Evolutionary conservation across 2,797 vertebrate species (phyloP), one percentile per base, ranked within the genome.

Genomic region (Sitta carolinensis): DNA sequence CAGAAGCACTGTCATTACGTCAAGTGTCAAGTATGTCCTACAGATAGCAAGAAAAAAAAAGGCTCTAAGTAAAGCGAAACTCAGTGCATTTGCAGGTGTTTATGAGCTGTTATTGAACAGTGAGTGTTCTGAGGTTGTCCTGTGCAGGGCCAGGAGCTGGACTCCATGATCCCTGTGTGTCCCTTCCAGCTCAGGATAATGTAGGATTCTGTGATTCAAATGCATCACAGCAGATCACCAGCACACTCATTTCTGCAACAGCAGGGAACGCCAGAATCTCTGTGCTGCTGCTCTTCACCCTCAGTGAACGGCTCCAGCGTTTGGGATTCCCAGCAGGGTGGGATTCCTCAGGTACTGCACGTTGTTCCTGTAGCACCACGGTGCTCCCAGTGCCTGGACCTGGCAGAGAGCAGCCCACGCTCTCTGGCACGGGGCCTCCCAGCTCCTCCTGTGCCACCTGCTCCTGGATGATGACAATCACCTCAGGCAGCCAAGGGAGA

Each of bases 321-420:
- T 4, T 64, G 74, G 21, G 64, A 26, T 64, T 87, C 45, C n/a
- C 51, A 84, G 55, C 15, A 55, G 63, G 40, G 20, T 79, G 70
- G n/a, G 61, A 50, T 23, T 9, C 10, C 40, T 34, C 52, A 19
- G 25, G 42, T 52, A 8, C 43, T 62, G 70, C 52, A 55, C 18
- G 17, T 19, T 40, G 32, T 43, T 70, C 36, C 55, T 0, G 0
- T 15, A 40, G 45, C 34, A 43, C 27, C 50, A 59, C 0, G 0
- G 45, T 50, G 67, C 57, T 89, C 61, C 52, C 34, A 64, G 32
- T 0, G 1, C 38, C 29, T 29, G 38, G 30, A 20, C 7, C 34
- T n/a, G 48, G 12, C 0, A 0, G 43, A 26, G 29, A 76, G 32
- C 43, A 61, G 57, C 25, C 38, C 43, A 16, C 0, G 0, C 16